Evolutionary conservation across 2,113 vertebrate species (phyloP), one percentile per base, ranked within the genome.

Genomic region (Mastomys coucha): DNA sequence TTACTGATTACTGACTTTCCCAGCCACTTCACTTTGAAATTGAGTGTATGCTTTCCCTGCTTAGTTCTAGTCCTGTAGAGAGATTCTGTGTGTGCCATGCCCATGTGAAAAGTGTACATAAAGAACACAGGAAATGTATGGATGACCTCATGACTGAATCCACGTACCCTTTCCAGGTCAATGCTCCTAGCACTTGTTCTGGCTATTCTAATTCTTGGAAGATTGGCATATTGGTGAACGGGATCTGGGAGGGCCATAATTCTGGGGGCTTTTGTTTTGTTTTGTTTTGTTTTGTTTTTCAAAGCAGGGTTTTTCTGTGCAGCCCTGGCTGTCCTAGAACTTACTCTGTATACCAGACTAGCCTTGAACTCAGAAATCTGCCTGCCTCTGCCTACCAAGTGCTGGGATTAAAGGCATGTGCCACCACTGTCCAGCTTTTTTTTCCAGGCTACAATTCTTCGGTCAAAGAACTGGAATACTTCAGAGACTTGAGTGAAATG

Each of bases 401-500:
- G n/a, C n/a, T n/a, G n/a, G n/a, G n/a, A n/a, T n/a, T n/a, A n/a
- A n/a, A n/a, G n/a, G n/a, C n/a, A n/a, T n/a, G n/a, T n/a, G n/a
- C n/a, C n/a, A n/a, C n/a, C n/a, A n/a, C n/a, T n/a, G n/a, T n/a
- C n/a, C n/a, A n/a, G n/a, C n/a, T n/a, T n/a, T n/a, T n/a, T n/a
- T n/a, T n/a, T n/a, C n/a, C n/a, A 88, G 31, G 2, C 13, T 53
- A 24, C 16, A 26, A 36, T 84, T 3, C 20, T 42, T 7, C 26
- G 65, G 36, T 94, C 7, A 56, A 87, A 53, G 58, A 4, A 73
- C 19, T 39, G 20, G 31, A 75, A 72, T 63, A 26, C 14, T 12
- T 49, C 17, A 87, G 72, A 36, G 60, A 69, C 45, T 19, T 0
- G 0, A 12, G 31, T 1, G 1, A 33, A n/a, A n/a, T 0, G 1